phyloP scores from a whole-genome alignment of 2,797 vertebrate genomes.

The Sparidentex hasta region DNA sequence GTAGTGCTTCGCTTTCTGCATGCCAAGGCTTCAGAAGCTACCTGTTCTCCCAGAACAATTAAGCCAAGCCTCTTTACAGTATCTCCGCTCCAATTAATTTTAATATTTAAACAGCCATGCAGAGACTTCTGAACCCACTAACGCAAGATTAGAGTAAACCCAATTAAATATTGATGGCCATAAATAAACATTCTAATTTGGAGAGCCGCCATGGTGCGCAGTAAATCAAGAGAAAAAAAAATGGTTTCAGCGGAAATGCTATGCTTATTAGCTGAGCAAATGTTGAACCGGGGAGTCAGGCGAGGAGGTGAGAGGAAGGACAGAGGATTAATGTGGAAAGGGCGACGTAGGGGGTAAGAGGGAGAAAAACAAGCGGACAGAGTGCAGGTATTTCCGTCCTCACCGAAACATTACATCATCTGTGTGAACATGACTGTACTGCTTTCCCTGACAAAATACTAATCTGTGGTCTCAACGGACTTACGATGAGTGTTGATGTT shows the following conservation, averaged over 20 bases:
- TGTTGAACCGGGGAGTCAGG: slow-evolving; percentile 59
- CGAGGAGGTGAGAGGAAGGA: slow-evolving; percentile 63
- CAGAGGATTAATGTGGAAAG: slow-evolving; percentile 36
- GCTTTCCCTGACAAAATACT: background rate
- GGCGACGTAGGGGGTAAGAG: slow-evolving; percentile 3
- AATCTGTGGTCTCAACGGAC: background rate
- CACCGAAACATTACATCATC: background rate
- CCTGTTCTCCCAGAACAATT: slow-evolving; percentile 83
- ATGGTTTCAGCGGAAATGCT: slow-evolving; percentile 59
- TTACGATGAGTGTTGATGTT: too few relatives aligned
- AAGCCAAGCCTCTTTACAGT: slow-evolving; percentile 83
- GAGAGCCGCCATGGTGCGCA: slow-evolving; percentile 60
- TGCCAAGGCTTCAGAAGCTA: slow-evolving; percentile 62
- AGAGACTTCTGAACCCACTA: slow-evolving; percentile 82
- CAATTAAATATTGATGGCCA: slow-evolving; percentile 89
- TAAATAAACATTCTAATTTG: slow-evolving; percentile 88
- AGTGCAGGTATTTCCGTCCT: slow-evolving; percentile 12
- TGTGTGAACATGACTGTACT: background rate
- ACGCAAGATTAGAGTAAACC: slow-evolving; percentile 85
- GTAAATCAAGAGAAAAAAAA: slow-evolving; percentile 69
- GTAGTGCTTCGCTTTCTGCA: slow-evolving; percentile 29
- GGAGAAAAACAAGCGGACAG: slow-evolving; percentile 13
- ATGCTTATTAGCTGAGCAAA: slow-evolving; percentile 78
- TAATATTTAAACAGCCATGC: slow-evolving; percentile 87
- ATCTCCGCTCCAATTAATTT: slow-evolving; percentile 86